These are phyloP conservation scores for Lasioglossum marginatum DNA, from an alignment of 2,888 invertebrate species.

Conservation along the genomic window DNA sequence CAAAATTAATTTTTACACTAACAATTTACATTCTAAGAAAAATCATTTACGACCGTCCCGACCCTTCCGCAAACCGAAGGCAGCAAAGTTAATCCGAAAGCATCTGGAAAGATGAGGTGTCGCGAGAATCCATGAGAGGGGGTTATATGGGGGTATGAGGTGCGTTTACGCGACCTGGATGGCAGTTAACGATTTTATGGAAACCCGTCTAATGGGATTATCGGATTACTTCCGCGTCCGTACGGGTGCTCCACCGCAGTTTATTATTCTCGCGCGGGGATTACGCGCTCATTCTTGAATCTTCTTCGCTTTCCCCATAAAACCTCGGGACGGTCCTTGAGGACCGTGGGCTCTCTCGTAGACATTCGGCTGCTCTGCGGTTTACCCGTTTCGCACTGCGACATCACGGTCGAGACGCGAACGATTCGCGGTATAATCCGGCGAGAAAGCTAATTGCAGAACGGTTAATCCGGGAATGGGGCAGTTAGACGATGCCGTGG, in stretches of 20 bases:
- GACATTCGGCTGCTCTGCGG: conserved; percentile 31
- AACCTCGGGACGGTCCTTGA: conserved; percentile 16
- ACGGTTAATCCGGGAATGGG: conserved; percentile 32
- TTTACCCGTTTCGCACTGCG: conserved; percentile 24
- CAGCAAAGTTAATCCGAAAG: not conserved
- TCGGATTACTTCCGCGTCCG: conserved; percentile 72
- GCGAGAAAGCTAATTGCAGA: conserved; percentile 34
- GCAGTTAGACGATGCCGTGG: not conserved
- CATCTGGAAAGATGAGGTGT: conserved; percentile 10
- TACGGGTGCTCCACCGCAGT: conserved; percentile 63
- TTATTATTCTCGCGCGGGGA: conserved; percentile 68
- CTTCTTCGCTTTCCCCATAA: conserved; percentile 36
- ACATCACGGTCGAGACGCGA: conserved; percentile 27
- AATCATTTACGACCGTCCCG: not conserved
- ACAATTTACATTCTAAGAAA: not conserved
- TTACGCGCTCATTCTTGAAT: conserved; percentile 70
- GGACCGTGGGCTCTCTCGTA: conserved; percentile 25
- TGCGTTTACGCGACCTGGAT: conserved; percentile 47
- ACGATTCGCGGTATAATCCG: conserved; percentile 35
- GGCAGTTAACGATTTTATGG: conserved; percentile 73
- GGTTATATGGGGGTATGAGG: not conserved
- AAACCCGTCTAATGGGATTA: conserved; percentile 72
- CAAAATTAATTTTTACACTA: not conserved
- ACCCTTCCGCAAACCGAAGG: too few species aligned
- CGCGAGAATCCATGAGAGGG: not conserved